Percentiles rank a stretch among this genome's conserved stretches.
These are phyloP conservation scores for Tupiocoris notatus DNA, from an alignment of 2,888 invertebrate species.

Conservation along the genomic window DNA sequence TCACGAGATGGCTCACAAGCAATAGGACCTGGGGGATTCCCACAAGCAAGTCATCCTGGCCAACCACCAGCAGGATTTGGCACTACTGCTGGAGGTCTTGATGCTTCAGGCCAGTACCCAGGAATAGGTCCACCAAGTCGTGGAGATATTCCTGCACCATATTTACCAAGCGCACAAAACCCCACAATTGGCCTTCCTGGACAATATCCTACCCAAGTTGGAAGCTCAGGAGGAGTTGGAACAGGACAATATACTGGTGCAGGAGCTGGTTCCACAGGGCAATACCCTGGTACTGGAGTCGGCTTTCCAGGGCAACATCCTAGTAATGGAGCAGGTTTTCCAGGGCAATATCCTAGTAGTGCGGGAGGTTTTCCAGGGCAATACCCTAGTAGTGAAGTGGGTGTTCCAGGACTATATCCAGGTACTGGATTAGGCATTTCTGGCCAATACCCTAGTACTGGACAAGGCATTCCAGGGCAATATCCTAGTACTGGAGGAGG, in stretches of 20 bases:
- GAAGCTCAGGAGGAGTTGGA: neutral
- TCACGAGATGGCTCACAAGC: too few species aligned
- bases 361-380: constrained; percentile 40
- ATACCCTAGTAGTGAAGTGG: constrained; percentile 1
- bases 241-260: constrained; percentile 34
- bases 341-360: constrained; percentile 38
- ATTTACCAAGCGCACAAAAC: too few species aligned
- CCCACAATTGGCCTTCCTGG: too few species aligned
- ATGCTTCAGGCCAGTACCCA: constrained; percentile 6
- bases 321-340: constrained; percentile 9
- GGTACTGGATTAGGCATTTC: constrained; percentile 41
- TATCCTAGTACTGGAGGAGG: constrained; percentile 34
- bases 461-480: neutral
- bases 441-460: constrained; percentile 34
- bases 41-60: too few species aligned
- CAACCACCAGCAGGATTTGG: too few species aligned
- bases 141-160: constrained; percentile 17
- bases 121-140: neutral
- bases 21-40: too few species aligned
- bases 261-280: constrained; percentile 9
- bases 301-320: constrained; percentile 40
- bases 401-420: constrained; percentile 26
- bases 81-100: constrained; percentile 5
- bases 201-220: constrained; percentile 26
- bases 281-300: constrained; percentile 24